phyloP scores from a whole-genome alignment of 1,140 invertebrate genomes.

The Orius laevigatus region DNA sequence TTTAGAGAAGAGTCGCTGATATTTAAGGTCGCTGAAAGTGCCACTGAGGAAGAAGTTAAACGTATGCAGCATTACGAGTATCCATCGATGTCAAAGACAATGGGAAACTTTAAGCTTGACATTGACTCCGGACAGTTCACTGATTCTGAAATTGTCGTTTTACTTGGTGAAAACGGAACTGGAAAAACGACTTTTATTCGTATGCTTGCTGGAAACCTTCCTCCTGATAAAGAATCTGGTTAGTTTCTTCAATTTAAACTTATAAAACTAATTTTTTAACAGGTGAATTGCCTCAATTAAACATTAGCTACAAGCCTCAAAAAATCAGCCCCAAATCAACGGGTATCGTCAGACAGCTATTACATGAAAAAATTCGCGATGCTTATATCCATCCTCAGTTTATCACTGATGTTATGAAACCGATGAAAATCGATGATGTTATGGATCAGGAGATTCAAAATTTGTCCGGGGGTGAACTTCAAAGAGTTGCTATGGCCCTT shows the following conservation, averaged over 20 bases:
- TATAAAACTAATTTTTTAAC: conserved; percentile 14
- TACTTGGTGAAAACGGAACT: conserved; percentile 98
- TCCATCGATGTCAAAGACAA: conserved; percentile 68
- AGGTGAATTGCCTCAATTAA: conserved; percentile 75
- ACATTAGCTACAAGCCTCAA: conserved; percentile 99
- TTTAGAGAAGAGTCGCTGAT: conserved; percentile 92
- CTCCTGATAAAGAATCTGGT: conserved; percentile 75
- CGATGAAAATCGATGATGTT: conserved; percentile 92
- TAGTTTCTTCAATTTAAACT: conserved; percentile 17
- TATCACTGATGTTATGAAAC: conserved; percentile 98
- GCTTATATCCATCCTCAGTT: conserved; percentile 96
- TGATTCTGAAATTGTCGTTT: conserved; percentile 97
- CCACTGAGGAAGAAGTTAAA: conserved; percentile 93
- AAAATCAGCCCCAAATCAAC: conserved; percentile 94
- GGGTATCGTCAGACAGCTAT: conserved; percentile 74
- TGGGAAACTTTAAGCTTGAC: conserved; percentile 65
- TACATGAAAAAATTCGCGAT: conserved; percentile 94
- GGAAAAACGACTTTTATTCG: conserved; percentile 99
- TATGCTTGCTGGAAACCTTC: conserved; percentile 90
- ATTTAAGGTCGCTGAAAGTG: conserved; percentile 97
- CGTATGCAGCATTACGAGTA: conserved; percentile 93
- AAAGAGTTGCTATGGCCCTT: conserved; percentile 87
- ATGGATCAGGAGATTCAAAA: conserved; percentile 99
- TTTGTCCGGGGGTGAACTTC: conserved; percentile 97
- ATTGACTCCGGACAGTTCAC: conserved; percentile 81